Evolutionary conservation across 35 echinoderm and acorn worm genomes (phyloP).

Genomic region (Holothuria glaberrima): DNA sequence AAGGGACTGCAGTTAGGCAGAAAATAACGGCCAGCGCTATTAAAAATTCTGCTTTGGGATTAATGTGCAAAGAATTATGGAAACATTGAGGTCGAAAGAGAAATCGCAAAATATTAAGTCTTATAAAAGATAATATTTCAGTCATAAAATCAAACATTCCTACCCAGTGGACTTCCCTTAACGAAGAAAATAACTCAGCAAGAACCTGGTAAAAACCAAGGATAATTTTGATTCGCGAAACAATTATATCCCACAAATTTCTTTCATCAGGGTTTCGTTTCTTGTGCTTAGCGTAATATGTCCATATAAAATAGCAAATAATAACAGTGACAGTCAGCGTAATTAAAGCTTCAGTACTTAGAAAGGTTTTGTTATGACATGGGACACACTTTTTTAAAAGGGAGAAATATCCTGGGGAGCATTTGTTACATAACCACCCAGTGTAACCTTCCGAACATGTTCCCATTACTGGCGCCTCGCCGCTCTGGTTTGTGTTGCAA

Average conservation of each 20-base stretch:
- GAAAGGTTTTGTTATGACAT: background rate
- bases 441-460: constrained; percentile 17
- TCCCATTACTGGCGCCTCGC: background rate
- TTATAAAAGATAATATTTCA: constrained; percentile 20
- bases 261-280: background rate
- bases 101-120: constrained; percentile 35
- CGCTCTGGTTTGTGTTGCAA: background rate
- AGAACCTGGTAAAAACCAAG: constrained; percentile 58
- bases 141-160: too few species aligned
- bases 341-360: background rate
- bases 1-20: background rate
- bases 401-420: background rate
- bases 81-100: too few species aligned
- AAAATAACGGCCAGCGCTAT: background rate
- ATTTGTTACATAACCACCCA: too few species aligned
- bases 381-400: constrained; percentile 4
- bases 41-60: constrained; percentile 53
- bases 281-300: background rate
- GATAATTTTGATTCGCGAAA: constrained; percentile 47
- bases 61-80: constrained; percentile 4
- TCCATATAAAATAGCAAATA: background rate
- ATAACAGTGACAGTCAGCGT: background rate
- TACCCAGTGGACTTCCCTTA: too few species aligned
- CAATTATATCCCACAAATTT: background rate
- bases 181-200: constrained; percentile 50